Base-by-base conservation (phyloP, 2,113 vertebrate species). In the Amblyopsis rosae region DNA sequence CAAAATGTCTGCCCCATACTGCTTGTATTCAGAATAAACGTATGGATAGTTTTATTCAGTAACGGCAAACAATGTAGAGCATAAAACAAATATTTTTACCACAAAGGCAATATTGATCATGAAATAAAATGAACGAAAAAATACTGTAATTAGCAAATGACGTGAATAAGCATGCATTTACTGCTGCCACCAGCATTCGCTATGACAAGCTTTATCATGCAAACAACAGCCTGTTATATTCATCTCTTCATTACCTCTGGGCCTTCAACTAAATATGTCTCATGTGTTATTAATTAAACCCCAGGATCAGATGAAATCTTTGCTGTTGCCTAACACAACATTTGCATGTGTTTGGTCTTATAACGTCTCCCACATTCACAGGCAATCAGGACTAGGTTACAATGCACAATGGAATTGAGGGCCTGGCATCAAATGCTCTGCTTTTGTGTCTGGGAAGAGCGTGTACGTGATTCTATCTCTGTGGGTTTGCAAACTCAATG, bases 301-400 rank as follows among this genome's bases (percentile, higher is more conserved):
- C 59, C 33, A 41, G 57, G 57, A 70, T 82, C 67, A 62, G 56
- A 33, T 75, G 62, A 80, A 48, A 65, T 77, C 65, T 77, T 80
- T 33, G 13, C 17, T 35, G 45, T 62, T 45, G 59, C 60, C 48
- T 41, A 41, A 73, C 76, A 77, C 65, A 55, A 57, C 60, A 65
- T 74, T 1, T 16, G 67, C 68, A 77, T 55, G 59, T 68, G 57
- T 59, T 1, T 4, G 65, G 62, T 61, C 67, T 69, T 51, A 68
- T 55, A 49, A 62, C 75, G 61, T 65, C 48, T 53, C 71, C 67
- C 45, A 19, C 9, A 0, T 10, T 71, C 69, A 67, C 72, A 9
- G 49, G 53, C 51, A 4, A 49, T 74, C 77, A 77, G 3, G 73
- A 57, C 45, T 48, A n/a, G 11, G 60, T 62, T 65, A 65, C 67